phyloP scores from a whole-genome alignment of 2,888 invertebrate genomes.

The Pseudolycoriella hygida region DNA sequence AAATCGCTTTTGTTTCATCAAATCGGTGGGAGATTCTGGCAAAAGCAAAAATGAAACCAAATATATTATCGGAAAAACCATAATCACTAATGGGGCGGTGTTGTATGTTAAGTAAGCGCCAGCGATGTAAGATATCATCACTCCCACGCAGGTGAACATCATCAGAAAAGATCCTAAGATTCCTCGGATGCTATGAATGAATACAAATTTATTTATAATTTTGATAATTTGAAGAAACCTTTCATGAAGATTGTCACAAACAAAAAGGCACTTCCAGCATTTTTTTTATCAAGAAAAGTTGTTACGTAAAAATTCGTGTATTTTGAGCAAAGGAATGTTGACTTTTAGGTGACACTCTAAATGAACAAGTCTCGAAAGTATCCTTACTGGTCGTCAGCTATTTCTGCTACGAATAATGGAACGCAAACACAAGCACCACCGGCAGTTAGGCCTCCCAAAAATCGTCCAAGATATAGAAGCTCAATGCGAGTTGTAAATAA shows the following conservation, averaged over 20 bases:
- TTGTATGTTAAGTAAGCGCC: slow-evolving; percentile 7
- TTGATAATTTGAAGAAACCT: too few relatives aligned
- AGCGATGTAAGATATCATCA: slow-evolving; percentile 4
- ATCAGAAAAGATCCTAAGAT: slow-evolving; percentile 6
- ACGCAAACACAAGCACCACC: slow-evolving; percentile 22
- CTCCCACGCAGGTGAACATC: slow-evolving; percentile 5
- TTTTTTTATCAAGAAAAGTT: too few relatives aligned
- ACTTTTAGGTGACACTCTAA: too few relatives aligned
- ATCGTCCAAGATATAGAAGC: slow-evolving; percentile 21
- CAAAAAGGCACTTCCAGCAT: too few relatives aligned
- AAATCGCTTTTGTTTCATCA: neutral
- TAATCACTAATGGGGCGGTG: slow-evolving; percentile 4
- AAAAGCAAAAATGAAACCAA: slow-evolving; percentile 5
- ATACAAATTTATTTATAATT: too few relatives aligned
- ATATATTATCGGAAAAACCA: slow-evolving; percentile 6
- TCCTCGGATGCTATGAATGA: slow-evolving; percentile 8
- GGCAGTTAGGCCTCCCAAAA: slow-evolving; percentile 22
- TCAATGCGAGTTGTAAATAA: slow-evolving; percentile 19
- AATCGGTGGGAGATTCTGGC: slow-evolving; percentile 8
- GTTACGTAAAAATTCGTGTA: too few relatives aligned
- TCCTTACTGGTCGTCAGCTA: slow-evolving; percentile 20
- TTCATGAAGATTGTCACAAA: too few relatives aligned
- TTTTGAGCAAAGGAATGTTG: too few relatives aligned
- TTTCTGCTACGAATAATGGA: slow-evolving; percentile 25
- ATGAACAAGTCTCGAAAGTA: neutral